phyloP scores from a whole-genome alignment of 2,797 vertebrate genomes.

The Hyperoplus immaculatus region DNA sequence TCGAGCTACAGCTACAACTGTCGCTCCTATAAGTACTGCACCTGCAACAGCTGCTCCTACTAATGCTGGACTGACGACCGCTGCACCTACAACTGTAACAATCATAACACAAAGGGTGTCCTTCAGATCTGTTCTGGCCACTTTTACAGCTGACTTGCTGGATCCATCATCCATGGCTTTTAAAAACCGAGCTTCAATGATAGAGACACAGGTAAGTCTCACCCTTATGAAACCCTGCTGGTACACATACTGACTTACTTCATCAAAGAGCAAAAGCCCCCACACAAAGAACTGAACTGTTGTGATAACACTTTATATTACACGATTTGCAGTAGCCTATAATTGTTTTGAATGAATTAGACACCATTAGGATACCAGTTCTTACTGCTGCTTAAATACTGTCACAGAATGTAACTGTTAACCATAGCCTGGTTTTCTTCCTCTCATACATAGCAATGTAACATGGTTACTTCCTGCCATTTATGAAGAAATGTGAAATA shows the following conservation, averaged over 20 bases:
- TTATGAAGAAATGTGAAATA: no score
- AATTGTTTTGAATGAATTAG: background rate
- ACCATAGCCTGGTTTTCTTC: no score
- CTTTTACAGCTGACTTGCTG: conserved; percentile 46
- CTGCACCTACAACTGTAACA: background rate
- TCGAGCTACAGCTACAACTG: no score
- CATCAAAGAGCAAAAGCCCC: no score
- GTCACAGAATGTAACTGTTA: background rate
- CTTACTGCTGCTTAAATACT: background rate
- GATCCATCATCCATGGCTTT: conserved; percentile 39
- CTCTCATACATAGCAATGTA: no score
- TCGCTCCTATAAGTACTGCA: background rate
- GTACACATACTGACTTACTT: no score
- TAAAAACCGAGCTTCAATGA: conserved; percentile 14
- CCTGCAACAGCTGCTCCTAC: background rate
- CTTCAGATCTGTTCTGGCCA: conserved; percentile 44
- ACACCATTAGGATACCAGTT: no score
- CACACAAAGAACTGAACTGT: no score
- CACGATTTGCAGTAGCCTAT: background rate
- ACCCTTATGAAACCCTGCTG: background rate
- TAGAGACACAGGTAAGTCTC: conserved; percentile 30
- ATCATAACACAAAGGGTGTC: background rate
- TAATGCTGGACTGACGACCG: background rate
- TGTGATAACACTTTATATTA: no score
- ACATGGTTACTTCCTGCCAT: no score